Evolutionary conservation across 2,797 vertebrate species (phyloP).

Genomic region (Neomorphus geoffroyi): DNA sequence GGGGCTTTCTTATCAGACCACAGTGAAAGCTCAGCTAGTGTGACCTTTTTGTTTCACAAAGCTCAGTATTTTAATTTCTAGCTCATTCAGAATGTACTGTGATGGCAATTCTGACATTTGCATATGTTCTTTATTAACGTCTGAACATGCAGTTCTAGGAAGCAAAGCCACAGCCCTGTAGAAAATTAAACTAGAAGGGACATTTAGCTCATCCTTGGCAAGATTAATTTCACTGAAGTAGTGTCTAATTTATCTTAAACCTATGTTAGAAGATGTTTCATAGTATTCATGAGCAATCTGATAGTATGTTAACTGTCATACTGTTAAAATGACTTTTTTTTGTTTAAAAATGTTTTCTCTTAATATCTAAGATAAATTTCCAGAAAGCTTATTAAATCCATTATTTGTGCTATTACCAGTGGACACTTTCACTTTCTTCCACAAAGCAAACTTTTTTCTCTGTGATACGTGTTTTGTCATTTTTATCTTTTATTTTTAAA

Average conservation of each 20-base stretch:
- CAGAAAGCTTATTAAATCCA: not conserved
- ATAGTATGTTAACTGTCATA: not conserved
- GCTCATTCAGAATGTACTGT: not conserved
- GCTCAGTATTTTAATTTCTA: not conserved
- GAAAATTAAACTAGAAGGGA: not conserved
- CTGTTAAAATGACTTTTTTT: not conserved
- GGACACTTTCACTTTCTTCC: not conserved
- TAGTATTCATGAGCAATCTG: not conserved
- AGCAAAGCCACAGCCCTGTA: not conserved
- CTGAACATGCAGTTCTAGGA: not conserved
- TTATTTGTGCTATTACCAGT: not conserved
- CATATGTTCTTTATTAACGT: not conserved
- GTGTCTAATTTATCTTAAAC: not conserved
- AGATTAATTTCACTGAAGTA: not conserved
- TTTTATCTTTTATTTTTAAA: not conserved
- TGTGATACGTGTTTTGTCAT: not conserved
- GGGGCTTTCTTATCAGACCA: not conserved
- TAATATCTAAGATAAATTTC: not conserved
- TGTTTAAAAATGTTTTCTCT: not conserved
- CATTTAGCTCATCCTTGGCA: not conserved
- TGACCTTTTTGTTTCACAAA: not conserved
- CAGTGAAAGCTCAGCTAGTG: not conserved
- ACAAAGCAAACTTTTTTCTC: not conserved
- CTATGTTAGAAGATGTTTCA: not conserved
- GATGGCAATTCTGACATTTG: not conserved